Evolutionary conservation across 1,140 invertebrate genomes (phyloP).

Genomic region (Antheraea pernyi): DNA sequence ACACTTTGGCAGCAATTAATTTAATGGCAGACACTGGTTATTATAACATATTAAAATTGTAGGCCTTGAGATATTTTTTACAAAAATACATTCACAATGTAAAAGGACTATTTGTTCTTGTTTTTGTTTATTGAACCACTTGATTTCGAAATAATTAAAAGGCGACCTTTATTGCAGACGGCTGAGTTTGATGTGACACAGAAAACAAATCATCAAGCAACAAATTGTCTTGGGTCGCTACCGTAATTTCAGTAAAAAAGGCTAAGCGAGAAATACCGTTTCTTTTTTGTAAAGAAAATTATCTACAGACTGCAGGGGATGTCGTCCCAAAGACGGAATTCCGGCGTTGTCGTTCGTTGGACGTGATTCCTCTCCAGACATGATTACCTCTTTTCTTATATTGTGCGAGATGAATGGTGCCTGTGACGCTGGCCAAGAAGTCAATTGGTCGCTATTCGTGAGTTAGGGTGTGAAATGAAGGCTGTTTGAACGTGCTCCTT

Average conservation of each 20-base stretch:
- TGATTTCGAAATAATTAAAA: neutral
- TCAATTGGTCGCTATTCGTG: constrained; percentile 50
- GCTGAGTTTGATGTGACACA: neutral
- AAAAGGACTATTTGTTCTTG: too few species aligned
- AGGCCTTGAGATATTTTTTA: too few species aligned
- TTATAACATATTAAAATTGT: too few species aligned
- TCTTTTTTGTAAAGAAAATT: constrained; percentile 65
- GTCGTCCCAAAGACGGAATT: constrained; percentile 58
- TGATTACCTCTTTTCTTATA: constrained; percentile 69
- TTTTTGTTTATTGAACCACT: neutral
- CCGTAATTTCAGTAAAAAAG: constrained; percentile 34
- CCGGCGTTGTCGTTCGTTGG: constrained; percentile 60
- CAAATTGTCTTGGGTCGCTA: constrained; percentile 33
- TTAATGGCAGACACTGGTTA: too few species aligned
- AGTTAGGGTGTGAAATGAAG: constrained; percentile 20
- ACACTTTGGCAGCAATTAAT: too few species aligned
- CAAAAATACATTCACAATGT: too few species aligned
- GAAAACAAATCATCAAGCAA: constrained; percentile 20
- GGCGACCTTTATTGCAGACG: neutral
- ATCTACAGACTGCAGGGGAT: constrained; percentile 45
- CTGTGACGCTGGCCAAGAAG: constrained; percentile 38
- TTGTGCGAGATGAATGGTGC: constrained; percentile 55
- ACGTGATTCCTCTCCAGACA: constrained; percentile 63
- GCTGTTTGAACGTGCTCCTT: neutral
- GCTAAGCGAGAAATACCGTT: constrained; percentile 38